phyloP scores from a whole-genome alignment of 2,888 invertebrate genomes.

The Rhagium mordax region DNA sequence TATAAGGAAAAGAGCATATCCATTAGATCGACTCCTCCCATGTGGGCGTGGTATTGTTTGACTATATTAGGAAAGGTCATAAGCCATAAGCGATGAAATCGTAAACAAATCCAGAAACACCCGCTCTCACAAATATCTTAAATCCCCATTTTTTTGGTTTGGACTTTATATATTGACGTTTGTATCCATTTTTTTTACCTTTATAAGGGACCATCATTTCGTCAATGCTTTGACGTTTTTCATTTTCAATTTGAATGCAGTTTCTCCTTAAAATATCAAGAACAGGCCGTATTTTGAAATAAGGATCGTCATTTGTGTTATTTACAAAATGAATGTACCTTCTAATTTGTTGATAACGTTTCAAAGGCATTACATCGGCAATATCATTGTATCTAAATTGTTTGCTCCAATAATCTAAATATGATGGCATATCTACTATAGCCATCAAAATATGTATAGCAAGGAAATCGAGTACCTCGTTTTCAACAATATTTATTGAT shows the following conservation, averaged over 20 bases:
- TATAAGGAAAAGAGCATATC: slow-evolving; percentile 33
- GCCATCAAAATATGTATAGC: slow-evolving; percentile 36
- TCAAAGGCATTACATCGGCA: slow-evolving; percentile 47
- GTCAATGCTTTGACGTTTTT: slow-evolving; percentile 38
- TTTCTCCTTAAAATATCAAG: slow-evolving; percentile 42
- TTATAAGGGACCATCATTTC: slow-evolving; percentile 47
- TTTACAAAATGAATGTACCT: slow-evolving; percentile 45
- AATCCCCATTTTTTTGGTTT: slow-evolving; percentile 49
- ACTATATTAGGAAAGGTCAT: slow-evolving; percentile 32
- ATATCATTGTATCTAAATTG: slow-evolving; percentile 39
- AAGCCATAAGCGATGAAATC: slow-evolving; percentile 47
- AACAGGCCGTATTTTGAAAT: slow-evolving; percentile 42
- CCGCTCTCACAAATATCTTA: slow-evolving; percentile 49
- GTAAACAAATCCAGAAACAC: slow-evolving; percentile 45
- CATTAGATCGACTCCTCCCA: slow-evolving; percentile 34
- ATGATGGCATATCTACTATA: slow-evolving; percentile 31
- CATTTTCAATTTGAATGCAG: slow-evolving; percentile 37
- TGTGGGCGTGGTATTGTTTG: slow-evolving; percentile 34
- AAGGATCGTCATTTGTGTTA: slow-evolving; percentile 33
- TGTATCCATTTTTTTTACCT: slow-evolving; percentile 39
- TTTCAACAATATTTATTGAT: slow-evolving; percentile 28
- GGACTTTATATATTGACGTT: slow-evolving; percentile 22
- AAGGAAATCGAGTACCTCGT: slow-evolving; percentile 26
- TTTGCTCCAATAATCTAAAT: slow-evolving; percentile 34
- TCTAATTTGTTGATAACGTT: slow-evolving; percentile 47